phyloP scores from a whole-genome alignment of 2,113 vertebrate genomes.

The Ramphastos sulfuratus region DNA sequence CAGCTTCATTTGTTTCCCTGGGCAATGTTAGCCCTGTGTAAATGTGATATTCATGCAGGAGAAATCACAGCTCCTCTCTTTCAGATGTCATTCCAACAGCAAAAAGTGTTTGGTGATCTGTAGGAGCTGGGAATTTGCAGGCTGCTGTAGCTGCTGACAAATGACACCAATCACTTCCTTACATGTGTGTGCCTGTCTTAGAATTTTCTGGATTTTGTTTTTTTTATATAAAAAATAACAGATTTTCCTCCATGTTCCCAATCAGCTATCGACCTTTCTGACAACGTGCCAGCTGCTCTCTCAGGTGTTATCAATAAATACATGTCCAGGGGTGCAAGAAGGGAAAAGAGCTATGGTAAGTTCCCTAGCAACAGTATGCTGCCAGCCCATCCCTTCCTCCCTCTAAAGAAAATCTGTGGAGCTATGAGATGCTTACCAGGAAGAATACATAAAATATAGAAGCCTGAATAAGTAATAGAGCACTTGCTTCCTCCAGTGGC shows the following conservation, averaged over 20 bases:
- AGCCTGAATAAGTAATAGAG: conserved; percentile 10
- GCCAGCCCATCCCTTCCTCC: neutral
- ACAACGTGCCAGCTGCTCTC: neutral
- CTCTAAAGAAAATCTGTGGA: neutral
- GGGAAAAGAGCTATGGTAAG: neutral
- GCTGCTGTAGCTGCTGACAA: neutral
- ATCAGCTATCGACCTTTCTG: neutral
- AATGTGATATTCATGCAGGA: neutral
- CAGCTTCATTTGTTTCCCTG: neutral
- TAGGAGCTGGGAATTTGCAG: neutral
- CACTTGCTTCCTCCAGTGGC: neutral
- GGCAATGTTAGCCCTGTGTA: neutral
- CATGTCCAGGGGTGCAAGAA: neutral
- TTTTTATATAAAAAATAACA: neutral
- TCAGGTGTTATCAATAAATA: conserved; percentile 8
- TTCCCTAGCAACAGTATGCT: neutral
- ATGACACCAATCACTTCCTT: neutral
- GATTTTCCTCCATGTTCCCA: neutral
- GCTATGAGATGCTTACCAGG: neutral
- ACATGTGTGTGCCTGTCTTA: neutral
- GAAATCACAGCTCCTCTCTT: neutral
- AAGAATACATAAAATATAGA: neutral
- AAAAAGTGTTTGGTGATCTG: neutral
- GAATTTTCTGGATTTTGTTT: neutral
- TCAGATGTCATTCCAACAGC: neutral